Evolutionary conservation across 2,113 vertebrate genomes (phyloP), one percentile per base, ranked within the genome.

Genomic region (Progne subis): DNA sequence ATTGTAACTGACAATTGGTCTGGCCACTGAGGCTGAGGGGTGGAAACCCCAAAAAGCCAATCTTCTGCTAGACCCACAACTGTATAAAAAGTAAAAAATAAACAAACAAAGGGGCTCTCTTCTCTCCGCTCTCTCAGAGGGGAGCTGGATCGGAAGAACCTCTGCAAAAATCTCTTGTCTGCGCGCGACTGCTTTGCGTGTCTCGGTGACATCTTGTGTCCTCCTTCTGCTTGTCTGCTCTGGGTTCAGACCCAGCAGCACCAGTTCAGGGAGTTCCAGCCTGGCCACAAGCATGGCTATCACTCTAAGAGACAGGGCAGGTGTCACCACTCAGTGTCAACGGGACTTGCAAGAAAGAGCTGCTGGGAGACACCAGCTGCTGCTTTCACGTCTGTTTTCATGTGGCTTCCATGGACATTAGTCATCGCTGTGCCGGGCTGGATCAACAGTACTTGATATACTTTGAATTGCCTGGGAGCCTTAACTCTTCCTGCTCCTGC

Each of bases 231-330:
- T 52, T 59, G 11, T 8, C 37, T 65, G 21, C 24, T 64, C 28
- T 0, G 0, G 60, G 37, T 11, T 52, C 2, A 4, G n/a, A 56
- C 6, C 29, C 21, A 41, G 53, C 28, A 72, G 18, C n/a, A 32
- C 10, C 19, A 55, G 29, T 14, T 14, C 52, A 47, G 82, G 24
- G 28, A 46, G 11, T 3, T 6, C 24, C 76, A 92, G 34, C 6
- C 20, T 50, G 61, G 21, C 37, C 15, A 18, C 37, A 49, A 43
- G 31, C 7, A 12, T 4, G 14, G 19, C 10, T 50, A 5, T 55
- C 24, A 3, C 34, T 37, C 15, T 7, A 5, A 41, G 60, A 57
- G 31, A 47, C 39, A 39, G 29, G 49, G 29, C 37, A 43, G 5
- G 39, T 47, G 65, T 75, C 61, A 55, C 39, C 12, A 5, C 26